Base-by-base conservation (phyloP, 2,113 vertebrate genomes). In the Pteruthius melanotis region DNA sequence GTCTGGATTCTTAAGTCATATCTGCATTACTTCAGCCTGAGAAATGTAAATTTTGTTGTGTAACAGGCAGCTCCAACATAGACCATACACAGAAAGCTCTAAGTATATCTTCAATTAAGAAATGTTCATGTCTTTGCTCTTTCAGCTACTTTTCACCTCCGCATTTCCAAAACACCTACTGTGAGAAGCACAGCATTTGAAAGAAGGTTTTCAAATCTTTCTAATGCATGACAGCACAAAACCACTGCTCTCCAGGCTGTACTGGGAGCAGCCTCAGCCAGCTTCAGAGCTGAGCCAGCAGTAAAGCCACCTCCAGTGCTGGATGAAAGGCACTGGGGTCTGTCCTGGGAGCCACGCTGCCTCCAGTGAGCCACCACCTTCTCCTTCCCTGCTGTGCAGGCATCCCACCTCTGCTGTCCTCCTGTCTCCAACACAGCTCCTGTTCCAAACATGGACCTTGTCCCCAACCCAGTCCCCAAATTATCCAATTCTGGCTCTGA, bases 1-100 rank as follows among this genome's bases (percentile, higher is more conserved):
- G 47, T 22, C 35, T 50, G 40, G 81, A 75, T 84, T 94, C 61
- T 93, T 75, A 84, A 95, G 42, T 86, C 17, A 13, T 70, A 89
- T 77, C 45, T 14, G 9, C 60, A 76, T 79, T 90, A 85, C 52
- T 90, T 76, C 45, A 68, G 49, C 33, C 60, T 94, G 49, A 82
- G 20, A 91, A 87, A 82, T 15, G 40, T 35, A 75, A 74, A 80
- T 45, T 79, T 61, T 76, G 24, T 82, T 84, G 68, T 22, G 22
- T 79, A 91, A 94, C 64, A 93, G 63, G 33, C 37, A 92, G 71
- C 33, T 82, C 74, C 35, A 53, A 39, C 2, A 2, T 1, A 57
- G 35, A 37, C 40, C 0, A 2, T 27, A 60, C 18, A 81, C 15
- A 83, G 69, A 94, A 94, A 95, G 10, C 39, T 81, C 54, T 31